A percentile compares a stretch with the other conserved stretches of the same genome.
Evolutionary conservation across 2,797 vertebrate genomes (phyloP).

Genomic region (Tachyglossus aculeatus): DNA sequence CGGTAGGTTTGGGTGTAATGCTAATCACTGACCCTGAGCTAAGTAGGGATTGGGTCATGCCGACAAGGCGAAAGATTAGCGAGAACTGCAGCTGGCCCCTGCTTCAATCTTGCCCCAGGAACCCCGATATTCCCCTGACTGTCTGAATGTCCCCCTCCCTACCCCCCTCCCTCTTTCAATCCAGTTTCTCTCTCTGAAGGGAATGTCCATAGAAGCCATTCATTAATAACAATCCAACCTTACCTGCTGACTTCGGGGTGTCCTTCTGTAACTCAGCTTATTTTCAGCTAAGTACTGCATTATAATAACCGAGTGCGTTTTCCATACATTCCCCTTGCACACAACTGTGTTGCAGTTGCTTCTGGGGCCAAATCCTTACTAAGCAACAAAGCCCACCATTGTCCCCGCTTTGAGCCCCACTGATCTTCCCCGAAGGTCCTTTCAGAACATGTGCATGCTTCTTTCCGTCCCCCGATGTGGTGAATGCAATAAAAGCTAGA

Average conservation of each 20-base stretch:
- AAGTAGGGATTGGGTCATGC: no score
- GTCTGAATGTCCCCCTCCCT: no score
- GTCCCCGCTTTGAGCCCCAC: slow-evolving; percentile 43
- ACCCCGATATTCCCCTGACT: no score
- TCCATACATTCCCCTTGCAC: slow-evolving; percentile 50
- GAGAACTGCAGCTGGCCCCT: no score
- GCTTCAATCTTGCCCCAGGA: no score
- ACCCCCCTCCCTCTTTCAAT: no score
- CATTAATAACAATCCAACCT: slow-evolving; percentile 32
- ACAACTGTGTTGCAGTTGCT: slow-evolving; percentile 54
- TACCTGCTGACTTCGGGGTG: slow-evolving; percentile 55
- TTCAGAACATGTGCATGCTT: slow-evolving; percentile 61
- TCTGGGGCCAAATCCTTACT: slow-evolving; percentile 66
- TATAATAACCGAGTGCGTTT: slow-evolving; percentile 48
- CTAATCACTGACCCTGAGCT: no score
- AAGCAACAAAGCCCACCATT: slow-evolving; percentile 68
- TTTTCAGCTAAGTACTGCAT: slow-evolving; percentile 58
- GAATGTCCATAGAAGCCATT: slow-evolving; percentile 11
- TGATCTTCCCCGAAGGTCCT: slow-evolving; percentile 64
- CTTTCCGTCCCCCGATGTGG: slow-evolving; percentile 49
- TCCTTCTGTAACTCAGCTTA: slow-evolving; percentile 47
- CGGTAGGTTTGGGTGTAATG: no score
- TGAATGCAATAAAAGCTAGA: slow-evolving; percentile 44
- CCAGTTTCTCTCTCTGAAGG: no score
- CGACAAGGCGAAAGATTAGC: no score